Evolutionary conservation across 1,140 invertebrate species (phyloP).

Genomic region (Laodelphax striatellus): DNA sequence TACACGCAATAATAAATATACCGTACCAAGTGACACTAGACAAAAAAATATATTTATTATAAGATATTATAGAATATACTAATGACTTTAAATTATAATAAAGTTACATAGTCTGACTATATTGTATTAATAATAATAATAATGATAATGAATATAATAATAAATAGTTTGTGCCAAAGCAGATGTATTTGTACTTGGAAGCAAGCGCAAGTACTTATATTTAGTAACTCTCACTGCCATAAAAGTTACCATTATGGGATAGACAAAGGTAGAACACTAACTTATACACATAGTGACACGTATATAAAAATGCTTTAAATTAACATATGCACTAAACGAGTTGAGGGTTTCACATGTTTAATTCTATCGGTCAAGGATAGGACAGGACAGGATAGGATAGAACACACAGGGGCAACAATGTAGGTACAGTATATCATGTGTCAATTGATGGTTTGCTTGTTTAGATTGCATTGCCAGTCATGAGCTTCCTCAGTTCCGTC

Average conservation of each 20-base stretch:
- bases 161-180: constrained; percentile 18
- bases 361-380: not conserved
- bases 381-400: not conserved
- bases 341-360: not conserved
- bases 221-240: constrained; percentile 9
- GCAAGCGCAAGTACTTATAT: constrained; percentile 19
- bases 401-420: not conserved
- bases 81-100: constrained; percentile 13
- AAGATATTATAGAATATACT: constrained; percentile 13
- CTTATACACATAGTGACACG: not conserved
- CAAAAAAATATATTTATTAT: constrained; percentile 12
- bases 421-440: not conserved
- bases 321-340: not conserved
- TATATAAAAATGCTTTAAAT: not conserved
- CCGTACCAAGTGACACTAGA: constrained; percentile 12
- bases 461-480: not conserved
- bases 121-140: constrained; percentile 5
- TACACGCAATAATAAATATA: constrained; percentile 14
- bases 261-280: not conserved
- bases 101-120: constrained; percentile 12
- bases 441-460: not conserved
- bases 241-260: not conserved
- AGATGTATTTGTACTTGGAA: constrained; percentile 17
- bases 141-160: not conserved
- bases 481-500: too few species aligned